Percentiles rank a stretch among this genome's conserved stretches.
Conservation (phyloP, 2,113 vertebrate species). For the Pteropus alecto region DNA sequence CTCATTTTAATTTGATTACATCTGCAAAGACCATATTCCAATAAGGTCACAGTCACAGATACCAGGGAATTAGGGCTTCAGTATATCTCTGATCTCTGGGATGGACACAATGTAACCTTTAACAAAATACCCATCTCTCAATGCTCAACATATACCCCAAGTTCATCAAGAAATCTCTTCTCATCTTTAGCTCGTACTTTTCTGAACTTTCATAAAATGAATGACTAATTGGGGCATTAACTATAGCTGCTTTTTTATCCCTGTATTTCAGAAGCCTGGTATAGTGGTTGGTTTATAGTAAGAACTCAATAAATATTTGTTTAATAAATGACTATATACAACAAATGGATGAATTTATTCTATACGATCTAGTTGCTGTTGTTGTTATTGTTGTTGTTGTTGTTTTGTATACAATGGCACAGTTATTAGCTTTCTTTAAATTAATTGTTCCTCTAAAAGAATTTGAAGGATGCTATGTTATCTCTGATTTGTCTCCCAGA, state of each 20-base stretch:
- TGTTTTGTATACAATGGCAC: background rate
- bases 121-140: background rate
- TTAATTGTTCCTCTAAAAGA: background rate
- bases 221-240: background rate
- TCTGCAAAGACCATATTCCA: background rate
- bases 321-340: background rate
- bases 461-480: background rate
- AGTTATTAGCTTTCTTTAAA: background rate
- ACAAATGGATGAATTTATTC: background rate
- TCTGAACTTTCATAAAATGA: background rate
- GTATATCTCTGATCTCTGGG: background rate
- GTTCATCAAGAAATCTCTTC: background rate
- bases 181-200: background rate
- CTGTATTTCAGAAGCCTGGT: rapidly evolving
- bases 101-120: background rate
- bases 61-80: background rate
- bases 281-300: background rate
- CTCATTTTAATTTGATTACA: background rate
- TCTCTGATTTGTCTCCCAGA: background rate
- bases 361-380: background rate
- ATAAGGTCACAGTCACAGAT: background rate
- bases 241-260: background rate
- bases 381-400: background rate
- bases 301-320: background rate
- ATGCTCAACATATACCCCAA: background rate